A percentile compares a stretch with the other conserved stretches of the same genome.
phyloP scores from a whole-genome alignment of 1,140 invertebrate species.

The Drosophila saltans region DNA sequence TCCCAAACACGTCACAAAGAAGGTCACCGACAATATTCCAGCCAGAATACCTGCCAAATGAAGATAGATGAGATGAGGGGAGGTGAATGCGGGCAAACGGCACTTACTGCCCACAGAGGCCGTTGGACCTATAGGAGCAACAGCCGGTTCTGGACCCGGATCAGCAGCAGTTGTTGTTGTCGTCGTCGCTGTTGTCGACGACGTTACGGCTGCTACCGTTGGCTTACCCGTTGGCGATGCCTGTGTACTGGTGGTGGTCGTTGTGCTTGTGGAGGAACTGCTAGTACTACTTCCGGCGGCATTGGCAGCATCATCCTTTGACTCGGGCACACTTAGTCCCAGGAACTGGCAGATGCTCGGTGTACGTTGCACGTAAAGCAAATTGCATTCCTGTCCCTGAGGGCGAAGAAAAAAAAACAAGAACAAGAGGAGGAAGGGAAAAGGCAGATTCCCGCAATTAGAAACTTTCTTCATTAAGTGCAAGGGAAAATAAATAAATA shows the following conservation, averaged over 20 bases:
- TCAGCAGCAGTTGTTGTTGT: constrained; percentile 38
- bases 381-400: constrained; percentile 71
- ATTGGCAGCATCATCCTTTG: constrained; percentile 16
- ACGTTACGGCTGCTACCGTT: constrained; percentile 38
- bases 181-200: constrained; percentile 31
- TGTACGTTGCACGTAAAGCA: constrained; percentile 72
- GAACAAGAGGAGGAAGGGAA: not conserved
- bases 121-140: constrained; percentile 64
- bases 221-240: constrained; percentile 60
- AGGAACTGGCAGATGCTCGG: constrained; percentile 78
- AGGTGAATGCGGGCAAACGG: constrained; percentile 38
- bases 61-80: not conserved
- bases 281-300: constrained; percentile 9
- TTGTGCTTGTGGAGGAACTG: constrained; percentile 20
- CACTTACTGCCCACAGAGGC: constrained; percentile 80
- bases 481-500: constrained; percentile 74
- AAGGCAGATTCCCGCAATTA: constrained; percentile 59
- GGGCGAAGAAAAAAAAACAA: constrained; percentile 14
- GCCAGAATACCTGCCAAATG: constrained; percentile 66
- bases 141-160: constrained; percentile 36
- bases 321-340: constrained; percentile 44
- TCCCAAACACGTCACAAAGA: constrained; percentile 70
- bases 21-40: constrained; percentile 70
- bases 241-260: constrained; percentile 31
- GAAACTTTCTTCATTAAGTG: constrained; percentile 78